Conservation (phyloP, 1,140 invertebrate genomes). For the Orussus abietinus region DNA sequence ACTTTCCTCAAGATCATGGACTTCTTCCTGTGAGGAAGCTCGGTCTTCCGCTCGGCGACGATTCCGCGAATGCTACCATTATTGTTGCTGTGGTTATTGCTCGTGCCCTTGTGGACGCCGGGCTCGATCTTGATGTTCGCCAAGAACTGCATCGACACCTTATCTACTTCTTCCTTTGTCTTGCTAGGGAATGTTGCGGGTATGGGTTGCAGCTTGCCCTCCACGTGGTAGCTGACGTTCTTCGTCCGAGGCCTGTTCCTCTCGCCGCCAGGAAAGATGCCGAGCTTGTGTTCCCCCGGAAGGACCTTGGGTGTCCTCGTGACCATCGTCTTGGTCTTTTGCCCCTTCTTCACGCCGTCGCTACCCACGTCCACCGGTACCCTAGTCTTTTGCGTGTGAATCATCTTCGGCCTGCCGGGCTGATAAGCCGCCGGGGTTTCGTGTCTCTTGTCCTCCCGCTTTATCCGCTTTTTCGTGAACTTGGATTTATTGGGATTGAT, state of each 20-base stretch:
- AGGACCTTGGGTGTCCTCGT: slow-evolving; percentile 54
- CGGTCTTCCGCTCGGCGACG: slow-evolving; percentile 21
- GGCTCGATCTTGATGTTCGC: slow-evolving; percentile 46
- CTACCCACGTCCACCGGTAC: slow-evolving; percentile 54
- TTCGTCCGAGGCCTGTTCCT: slow-evolving; percentile 60
- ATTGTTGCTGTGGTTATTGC: slow-evolving; percentile 38
- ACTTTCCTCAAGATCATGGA: slow-evolving; percentile 31
- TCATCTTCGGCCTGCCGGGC: slow-evolving; percentile 65
- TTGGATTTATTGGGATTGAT: slow-evolving; percentile 44
- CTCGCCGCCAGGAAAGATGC: slow-evolving; percentile 47
- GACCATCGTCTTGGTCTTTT: slow-evolving; percentile 59
- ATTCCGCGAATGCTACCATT: slow-evolving; percentile 40
- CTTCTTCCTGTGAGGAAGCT: slow-evolving; percentile 15
- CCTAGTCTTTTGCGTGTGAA: slow-evolving; percentile 66
- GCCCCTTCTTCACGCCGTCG: slow-evolving; percentile 53
- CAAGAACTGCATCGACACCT: slow-evolving; percentile 28
- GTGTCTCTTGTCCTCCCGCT: slow-evolving; percentile 46
- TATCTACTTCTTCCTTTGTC: slow-evolving; percentile 37
- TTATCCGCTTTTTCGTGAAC: slow-evolving; percentile 37
- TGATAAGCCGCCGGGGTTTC: slow-evolving; percentile 35
- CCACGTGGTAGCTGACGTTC: slow-evolving; percentile 63
- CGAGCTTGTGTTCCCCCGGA: slow-evolving; percentile 48
- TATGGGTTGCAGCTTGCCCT: slow-evolving; percentile 47
- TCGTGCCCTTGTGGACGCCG: slow-evolving; percentile 17
- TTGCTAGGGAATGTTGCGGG: slow-evolving; percentile 51